Evolutionary conservation across 2,797 vertebrate species (phyloP), one percentile per base, ranked within the genome.

Genomic region (Pangasius djambal): DNA sequence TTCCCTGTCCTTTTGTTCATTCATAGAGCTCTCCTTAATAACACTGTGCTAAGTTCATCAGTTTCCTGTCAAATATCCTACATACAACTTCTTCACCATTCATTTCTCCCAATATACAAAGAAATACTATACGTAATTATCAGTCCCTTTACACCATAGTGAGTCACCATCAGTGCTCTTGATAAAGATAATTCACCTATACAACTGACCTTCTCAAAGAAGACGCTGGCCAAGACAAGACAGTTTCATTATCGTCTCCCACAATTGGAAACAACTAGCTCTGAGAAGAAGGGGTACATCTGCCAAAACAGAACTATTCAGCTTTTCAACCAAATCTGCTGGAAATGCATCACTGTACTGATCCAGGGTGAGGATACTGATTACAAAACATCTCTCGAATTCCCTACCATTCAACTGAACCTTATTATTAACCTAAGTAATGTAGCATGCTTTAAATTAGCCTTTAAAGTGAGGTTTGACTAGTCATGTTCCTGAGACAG

Each of bases 51-150:
- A 77, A 31, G 86, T 87, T 81, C 90, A 88, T 92, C 92, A 92
- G 88, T 69, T 89, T 83, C 59, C 89, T 86, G 85, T 85, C 63
- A 91, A 90, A 55, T 65, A 79, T 88, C 74, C 89, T 65, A 88
- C 85, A 57, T 85, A 20, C 6, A 48, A 75, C 22, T 48, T 44
- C 22, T 44, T 75, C 22, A 40, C 67, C 13, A 16, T 69, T 69
- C 31, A 70, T 1, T 18, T 86, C 91, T 34, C 9, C 57, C n/a
- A 63, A 40, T 34, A 55, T 52, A 25, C 52, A 83, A 25, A 87
- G 25, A 69, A n/a, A 88, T 87, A 67, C 79, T 89, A 52, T 69
- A 69, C 1, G n/a, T 34, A 31, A 34, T 69, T 15, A 69, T 34
- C 13, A 59, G 69, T 84, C 87, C 89, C 83, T n/a, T 83, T 90